phyloP scores from a whole-genome alignment of 2,888 invertebrate genomes.

The Lordiphosa fenestrarum region DNA sequence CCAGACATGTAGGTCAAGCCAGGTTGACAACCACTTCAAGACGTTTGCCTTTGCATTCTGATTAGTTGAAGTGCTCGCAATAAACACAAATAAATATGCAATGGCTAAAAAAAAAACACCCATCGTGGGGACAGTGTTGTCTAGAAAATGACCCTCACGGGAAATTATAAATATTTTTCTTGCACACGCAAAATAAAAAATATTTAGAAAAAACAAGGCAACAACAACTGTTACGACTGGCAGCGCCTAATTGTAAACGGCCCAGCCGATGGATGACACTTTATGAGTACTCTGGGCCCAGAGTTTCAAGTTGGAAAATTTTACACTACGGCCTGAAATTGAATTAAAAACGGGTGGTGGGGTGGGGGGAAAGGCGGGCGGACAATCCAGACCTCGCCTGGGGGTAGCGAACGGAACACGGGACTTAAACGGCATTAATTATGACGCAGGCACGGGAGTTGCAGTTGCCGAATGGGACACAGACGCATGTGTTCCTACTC shows the following conservation, averaged over 20 bases:
- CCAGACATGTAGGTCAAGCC: no score
- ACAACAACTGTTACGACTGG: conserved; percentile 24
- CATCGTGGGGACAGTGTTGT: conserved; percentile 38
- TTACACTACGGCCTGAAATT: conserved; percentile 55
- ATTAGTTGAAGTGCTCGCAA: conserved; percentile 35
- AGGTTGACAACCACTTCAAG: no score
- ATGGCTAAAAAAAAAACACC: conserved; percentile 26
- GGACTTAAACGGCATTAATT: conserved; percentile 74
- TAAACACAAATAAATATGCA: conserved; percentile 47
- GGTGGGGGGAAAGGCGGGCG: conserved; percentile 1
- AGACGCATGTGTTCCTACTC: conserved; percentile 1
- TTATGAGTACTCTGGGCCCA: conserved; percentile 54
- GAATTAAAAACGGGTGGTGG: conserved; percentile 63
- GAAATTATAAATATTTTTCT: conserved; percentile 62
- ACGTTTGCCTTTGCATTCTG: conserved; percentile 6
- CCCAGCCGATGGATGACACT: conserved; percentile 53
- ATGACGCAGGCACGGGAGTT: conserved; percentile 44
- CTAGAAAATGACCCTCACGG: conserved; percentile 60
- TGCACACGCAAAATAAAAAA: conserved; percentile 25
- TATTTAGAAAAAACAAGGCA: conserved; percentile 20
- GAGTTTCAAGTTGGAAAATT: conserved; percentile 35
- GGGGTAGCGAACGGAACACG: conserved; percentile 55
- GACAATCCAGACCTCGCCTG: conserved; percentile 44
- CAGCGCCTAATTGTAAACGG: conserved; percentile 68
- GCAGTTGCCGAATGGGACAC: conserved; percentile 13